Evolutionary conservation across 2,797 vertebrate species (phyloP).

Genomic region (Coccyzus lansbergi): DNA sequence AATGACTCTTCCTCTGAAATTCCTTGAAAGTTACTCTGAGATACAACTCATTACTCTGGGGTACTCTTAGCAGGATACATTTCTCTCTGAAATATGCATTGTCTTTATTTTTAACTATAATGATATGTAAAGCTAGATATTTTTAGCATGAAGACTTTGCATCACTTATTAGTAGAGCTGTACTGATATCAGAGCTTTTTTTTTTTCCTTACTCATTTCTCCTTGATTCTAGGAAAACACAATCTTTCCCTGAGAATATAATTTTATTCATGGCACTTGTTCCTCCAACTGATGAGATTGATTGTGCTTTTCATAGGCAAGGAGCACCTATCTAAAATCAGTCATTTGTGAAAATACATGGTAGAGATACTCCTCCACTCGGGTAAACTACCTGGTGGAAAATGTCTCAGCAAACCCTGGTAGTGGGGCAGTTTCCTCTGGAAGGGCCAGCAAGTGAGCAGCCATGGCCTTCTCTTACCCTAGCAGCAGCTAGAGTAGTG

Average conservation of each 20-base stretch:
- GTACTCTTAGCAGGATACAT: constrained; percentile 10
- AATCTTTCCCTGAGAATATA: background rate
- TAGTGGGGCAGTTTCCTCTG: fast-evolving
- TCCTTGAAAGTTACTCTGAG: background rate
- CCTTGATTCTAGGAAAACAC: background rate
- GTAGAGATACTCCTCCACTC: background rate
- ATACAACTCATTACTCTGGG: constrained; percentile 14
- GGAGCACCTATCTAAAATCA: background rate
- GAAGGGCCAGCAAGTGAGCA: background rate
- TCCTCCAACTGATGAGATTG: background rate
- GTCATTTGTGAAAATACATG: background rate
- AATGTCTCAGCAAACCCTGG: background rate
- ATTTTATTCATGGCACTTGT: background rate
- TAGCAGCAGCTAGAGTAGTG: background rate
- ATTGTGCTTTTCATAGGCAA: background rate
- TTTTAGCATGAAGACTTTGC: constrained; percentile 25
- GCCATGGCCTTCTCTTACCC: background rate
- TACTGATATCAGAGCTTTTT: background rate
- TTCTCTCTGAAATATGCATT: constrained; percentile 10
- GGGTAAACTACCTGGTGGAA: background rate
- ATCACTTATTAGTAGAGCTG: background rate
- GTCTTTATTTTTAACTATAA: constrained; percentile 42
- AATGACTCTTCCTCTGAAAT: background rate
- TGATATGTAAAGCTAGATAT: constrained; percentile 3
- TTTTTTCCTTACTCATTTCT: background rate